Evolutionary conservation across 2,797 vertebrate species (phyloP).

Genomic region (Taeniopygia guttata): DNA sequence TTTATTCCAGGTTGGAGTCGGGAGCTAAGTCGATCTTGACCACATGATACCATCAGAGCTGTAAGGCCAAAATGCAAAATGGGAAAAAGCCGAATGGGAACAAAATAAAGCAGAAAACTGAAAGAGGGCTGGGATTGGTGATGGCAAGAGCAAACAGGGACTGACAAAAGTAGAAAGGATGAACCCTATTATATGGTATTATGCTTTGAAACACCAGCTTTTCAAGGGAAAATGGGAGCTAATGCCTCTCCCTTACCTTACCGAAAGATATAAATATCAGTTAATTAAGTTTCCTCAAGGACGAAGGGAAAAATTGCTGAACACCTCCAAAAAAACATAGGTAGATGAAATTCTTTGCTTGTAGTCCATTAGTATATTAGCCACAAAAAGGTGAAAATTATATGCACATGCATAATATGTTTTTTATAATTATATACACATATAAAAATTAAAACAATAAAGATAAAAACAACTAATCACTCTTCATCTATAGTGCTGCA

Average conservation of each 20-base stretch:
- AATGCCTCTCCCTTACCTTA: neutral
- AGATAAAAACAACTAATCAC: neutral
- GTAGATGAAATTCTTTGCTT: neutral
- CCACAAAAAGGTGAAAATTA: neutral
- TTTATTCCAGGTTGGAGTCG: neutral
- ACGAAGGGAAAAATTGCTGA: neutral
- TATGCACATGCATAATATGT: neutral
- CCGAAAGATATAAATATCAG: neutral
- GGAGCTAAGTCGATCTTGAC: neutral
- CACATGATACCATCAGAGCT: neutral
- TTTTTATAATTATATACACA: neutral
- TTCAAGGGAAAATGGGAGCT: neutral
- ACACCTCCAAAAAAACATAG: neutral
- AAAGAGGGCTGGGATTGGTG: neutral
- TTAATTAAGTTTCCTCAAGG: conserved; percentile 32
- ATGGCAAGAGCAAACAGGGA: neutral
- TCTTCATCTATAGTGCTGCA: neutral
- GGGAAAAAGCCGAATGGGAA: neutral
- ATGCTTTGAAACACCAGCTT: neutral
- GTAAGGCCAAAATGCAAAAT: neutral
- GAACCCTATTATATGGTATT: neutral
- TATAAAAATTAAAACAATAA: neutral
- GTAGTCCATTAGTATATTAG: neutral
- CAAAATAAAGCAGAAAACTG: neutral
- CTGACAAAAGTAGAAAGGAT: neutral